Evolutionary conservation across 2,113 vertebrate species (phyloP), one percentile per base, ranked within the genome.

Genomic region (Corynorhinus townsendii): DNA sequence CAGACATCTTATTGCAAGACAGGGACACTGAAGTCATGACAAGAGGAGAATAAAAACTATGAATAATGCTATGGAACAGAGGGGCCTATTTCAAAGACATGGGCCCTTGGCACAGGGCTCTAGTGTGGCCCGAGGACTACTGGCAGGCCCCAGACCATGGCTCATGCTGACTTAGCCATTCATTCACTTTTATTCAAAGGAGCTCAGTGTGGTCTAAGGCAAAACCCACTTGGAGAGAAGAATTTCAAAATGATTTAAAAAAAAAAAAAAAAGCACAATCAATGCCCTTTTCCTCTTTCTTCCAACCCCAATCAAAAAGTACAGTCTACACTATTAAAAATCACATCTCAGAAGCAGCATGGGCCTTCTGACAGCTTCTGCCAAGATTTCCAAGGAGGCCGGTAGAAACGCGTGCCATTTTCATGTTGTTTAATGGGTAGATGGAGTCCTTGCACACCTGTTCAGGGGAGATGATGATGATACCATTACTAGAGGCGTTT

Each of bases 321-420:
- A 93, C n/a, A 68, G n/a, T 86, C 33, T 1, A 26, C 9, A 9
- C 62, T 59, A 75, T 35, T 96, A 54, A 89, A 95, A 93, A 89
- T 87, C 79, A 49, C 80, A 81, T 91, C 92, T 94, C 86, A 69
- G 83, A 80, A 94, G 54, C 40, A 73, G 85, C 1, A 1, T 79
- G 30, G 59, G n/a, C 52, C 75, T 86, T 86, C 79, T 87, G 95
- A 89, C 73, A 80, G 79, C 64, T 89, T 95, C 92, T 97, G 86
- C 72, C 86, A 64, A 91, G 82, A 52, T 73, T 95, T 89, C 82
- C 0, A 38, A 83, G 26, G 93, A 85, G 49, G 59, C 76, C 72
- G 49, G 89, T 95, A 68, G 82, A 96, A 91, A 45, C 0, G 0
- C 49, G 28, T 73, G 95, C 90, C 71, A 52, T 97, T 95, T 96